A percentile compares a stretch with the other conserved stretches of the same genome.
These are phyloP conservation scores for Oppia nitens DNA, from an alignment of 1,140 invertebrate genomes.

Conservation along the genomic window DNA sequence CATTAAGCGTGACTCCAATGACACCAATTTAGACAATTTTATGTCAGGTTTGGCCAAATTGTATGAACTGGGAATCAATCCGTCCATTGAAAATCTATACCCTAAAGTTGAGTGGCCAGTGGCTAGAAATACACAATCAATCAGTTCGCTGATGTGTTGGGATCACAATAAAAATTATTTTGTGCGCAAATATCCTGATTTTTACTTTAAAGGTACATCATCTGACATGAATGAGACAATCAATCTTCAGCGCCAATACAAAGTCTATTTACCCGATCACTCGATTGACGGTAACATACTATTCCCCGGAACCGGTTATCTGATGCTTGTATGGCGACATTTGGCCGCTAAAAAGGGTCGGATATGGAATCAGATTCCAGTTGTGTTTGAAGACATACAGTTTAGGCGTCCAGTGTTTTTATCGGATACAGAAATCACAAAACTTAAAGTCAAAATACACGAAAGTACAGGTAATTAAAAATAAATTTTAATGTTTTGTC, in stretches of 20 bases:
- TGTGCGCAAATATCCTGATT: conserved; percentile 44
- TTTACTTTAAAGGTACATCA: conserved; percentile 27
- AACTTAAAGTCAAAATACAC: no score
- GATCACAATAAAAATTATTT: conserved; percentile 67
- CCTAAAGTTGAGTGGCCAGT: no score
- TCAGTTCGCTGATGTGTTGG: conserved; percentile 75
- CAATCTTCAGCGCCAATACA: conserved; percentile 53
- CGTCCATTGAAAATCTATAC: no score
- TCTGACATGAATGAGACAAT: conserved; percentile 59
- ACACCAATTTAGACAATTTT: conserved; percentile 50
- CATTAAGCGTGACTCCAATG: conserved; percentile 47
- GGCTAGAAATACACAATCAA: no score
- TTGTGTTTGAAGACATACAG: conserved; percentile 69
- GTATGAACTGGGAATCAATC: conserved; percentile 63
- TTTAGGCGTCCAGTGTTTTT: conserved; percentile 83
- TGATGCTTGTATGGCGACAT: conserved; percentile 72
- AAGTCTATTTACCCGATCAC: conserved; percentile 66
- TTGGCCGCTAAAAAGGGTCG: no score
- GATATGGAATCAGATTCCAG: conserved; percentile 55
- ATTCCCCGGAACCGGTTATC: conserved; percentile 86
- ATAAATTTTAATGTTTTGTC: no score
- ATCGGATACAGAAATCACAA: conserved; percentile 27
- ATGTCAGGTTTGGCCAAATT: conserved; percentile 54
- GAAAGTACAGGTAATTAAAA: no score
- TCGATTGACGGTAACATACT: conserved; percentile 79